These are phyloP conservation scores for Chiridota heheva DNA, from an alignment of 35 echinoderm and acorn worm genomes.

Conservation along the genomic window DNA sequence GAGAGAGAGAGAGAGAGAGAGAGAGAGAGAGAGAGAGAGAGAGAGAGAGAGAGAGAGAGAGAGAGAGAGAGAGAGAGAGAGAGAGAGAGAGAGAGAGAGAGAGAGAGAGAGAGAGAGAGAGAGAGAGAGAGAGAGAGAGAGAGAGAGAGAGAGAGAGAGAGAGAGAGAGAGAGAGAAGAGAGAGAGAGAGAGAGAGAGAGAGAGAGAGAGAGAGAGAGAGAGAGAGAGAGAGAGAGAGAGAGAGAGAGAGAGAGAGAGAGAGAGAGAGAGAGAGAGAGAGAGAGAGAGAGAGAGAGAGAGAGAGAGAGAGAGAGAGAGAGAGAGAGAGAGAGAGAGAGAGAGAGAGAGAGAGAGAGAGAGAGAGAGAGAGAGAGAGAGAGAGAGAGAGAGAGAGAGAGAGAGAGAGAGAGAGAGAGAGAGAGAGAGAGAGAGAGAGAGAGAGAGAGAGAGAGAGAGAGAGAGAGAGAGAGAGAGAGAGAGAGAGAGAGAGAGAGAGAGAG, in stretches of 20 bases:
- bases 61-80: constrained; percentile 11
- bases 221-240: constrained; percentile 3
- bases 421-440: constrained; percentile 11
- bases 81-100: constrained; percentile 9
- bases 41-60: constrained; percentile 11
- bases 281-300: constrained; percentile 8
- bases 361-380: constrained; percentile 8
- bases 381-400: constrained; percentile 11
- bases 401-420: constrained; percentile 11
- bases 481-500: constrained; percentile 11
- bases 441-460: constrained; percentile 11
- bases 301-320: constrained; percentile 7
- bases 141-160: constrained; percentile 7
- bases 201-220: constrained; percentile 7
- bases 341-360: constrained; percentile 7
- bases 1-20: constrained; percentile 10
- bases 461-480: constrained; percentile 11
- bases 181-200: constrained; percentile 7
- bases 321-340: constrained; percentile 3
- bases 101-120: constrained; percentile 7
- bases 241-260: constrained; percentile 7
- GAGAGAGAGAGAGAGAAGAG: constrained; percentile 7
- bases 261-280: constrained; percentile 7
- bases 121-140: constrained; percentile 7
- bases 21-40: constrained; percentile 11